Percentiles rank a stretch among this genome's conserved stretches.
These are phyloP conservation scores for Heliconius cydno DNA, from an alignment of 2,888 invertebrate species.

Conservation along the genomic window DNA sequence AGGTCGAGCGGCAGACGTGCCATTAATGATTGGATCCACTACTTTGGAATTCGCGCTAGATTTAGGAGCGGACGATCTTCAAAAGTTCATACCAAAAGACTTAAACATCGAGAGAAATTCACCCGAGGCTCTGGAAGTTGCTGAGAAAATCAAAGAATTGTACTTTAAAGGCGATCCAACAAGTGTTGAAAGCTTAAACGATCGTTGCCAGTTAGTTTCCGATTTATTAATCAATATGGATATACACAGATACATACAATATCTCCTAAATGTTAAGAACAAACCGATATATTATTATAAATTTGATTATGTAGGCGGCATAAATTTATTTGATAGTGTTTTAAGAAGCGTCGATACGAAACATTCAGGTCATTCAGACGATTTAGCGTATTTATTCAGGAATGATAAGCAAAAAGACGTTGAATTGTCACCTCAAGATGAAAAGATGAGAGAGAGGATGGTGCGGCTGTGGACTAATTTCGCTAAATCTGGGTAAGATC, in stretches of 20 bases:
- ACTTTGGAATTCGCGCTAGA: conserved; percentile 62
- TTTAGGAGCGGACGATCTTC: conserved; percentile 61
- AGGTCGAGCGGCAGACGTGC: conserved; percentile 67
- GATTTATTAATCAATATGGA: conserved; percentile 64
- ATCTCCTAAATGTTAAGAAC: conserved; percentile 65
- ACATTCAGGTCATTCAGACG: conserved; percentile 68
- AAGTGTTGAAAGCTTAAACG: conserved; percentile 59
- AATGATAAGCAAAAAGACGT: conserved; percentile 64
- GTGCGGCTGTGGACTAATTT: conserved; percentile 77
- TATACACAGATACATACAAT: conserved; percentile 68
- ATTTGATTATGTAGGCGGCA: conserved; percentile 72
- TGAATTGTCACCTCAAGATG: conserved; percentile 65
- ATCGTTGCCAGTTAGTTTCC: conserved; percentile 66
- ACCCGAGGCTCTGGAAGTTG: conserved; percentile 60
- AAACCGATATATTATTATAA: conserved; percentile 73
- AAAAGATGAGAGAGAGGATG: conserved; percentile 73
- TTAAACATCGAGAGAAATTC: conserved; percentile 66
- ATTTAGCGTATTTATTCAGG: conserved; percentile 72
- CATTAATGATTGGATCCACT: conserved; percentile 71
- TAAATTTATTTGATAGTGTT: conserved; percentile 61
- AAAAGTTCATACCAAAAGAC: conserved; percentile 64
- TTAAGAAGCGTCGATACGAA: conserved; percentile 54
- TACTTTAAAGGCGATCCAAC: conserved; percentile 66
- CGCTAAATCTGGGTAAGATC: conserved; percentile 75
- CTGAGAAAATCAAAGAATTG: conserved; percentile 61